Evolutionary conservation across 2,113 vertebrate genomes (phyloP).

Genomic region (Cephalopterus ornatus): DNA sequence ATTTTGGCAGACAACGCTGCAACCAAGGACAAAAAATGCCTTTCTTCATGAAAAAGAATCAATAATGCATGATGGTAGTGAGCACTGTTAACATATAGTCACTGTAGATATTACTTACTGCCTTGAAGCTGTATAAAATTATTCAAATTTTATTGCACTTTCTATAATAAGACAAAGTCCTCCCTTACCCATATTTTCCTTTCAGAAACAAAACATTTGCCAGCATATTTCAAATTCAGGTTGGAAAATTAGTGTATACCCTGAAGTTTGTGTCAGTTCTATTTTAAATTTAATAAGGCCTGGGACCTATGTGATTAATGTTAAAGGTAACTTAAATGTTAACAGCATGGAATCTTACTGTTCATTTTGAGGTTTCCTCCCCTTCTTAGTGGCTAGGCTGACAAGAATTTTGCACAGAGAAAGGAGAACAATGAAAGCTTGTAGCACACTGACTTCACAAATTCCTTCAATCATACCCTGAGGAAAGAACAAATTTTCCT

Average conservation of each 20-base stretch:
- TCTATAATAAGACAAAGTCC: not conserved
- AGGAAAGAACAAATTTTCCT: not conserved
- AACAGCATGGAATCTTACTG: not conserved
- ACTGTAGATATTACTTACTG: not conserved
- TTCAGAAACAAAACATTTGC: conserved; percentile 1
- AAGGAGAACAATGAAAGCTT: not conserved
- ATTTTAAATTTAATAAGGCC: not conserved
- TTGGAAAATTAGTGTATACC: not conserved
- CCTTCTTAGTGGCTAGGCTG: not conserved
- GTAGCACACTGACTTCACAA: not conserved
- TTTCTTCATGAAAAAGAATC: not conserved
- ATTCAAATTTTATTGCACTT: not conserved
- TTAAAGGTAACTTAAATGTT: not conserved
- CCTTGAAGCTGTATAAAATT: not conserved
- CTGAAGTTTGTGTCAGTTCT: not conserved
- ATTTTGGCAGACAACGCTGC: not conserved
- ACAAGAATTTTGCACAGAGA: not conserved
- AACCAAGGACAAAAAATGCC: not conserved
- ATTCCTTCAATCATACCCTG: not conserved
- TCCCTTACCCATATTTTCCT: not conserved
- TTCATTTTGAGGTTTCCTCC: not conserved
- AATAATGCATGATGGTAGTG: not conserved
- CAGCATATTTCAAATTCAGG: not conserved
- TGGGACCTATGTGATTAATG: not conserved
- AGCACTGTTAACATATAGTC: not conserved